Base-by-base conservation (phyloP, 2,888 invertebrate species). In the Amblyteles armatorius region DNA sequence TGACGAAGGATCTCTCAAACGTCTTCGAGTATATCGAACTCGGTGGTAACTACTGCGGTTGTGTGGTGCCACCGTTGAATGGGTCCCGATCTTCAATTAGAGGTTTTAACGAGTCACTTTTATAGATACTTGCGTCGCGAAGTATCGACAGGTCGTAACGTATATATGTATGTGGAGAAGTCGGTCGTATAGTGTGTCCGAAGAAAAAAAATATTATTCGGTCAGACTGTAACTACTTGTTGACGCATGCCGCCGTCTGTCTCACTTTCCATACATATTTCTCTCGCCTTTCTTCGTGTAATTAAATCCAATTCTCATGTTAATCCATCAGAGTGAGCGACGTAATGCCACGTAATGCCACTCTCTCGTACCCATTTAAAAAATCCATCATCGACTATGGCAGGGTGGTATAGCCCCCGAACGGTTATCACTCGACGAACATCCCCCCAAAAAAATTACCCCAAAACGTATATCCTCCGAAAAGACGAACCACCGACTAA, bases 21-120 rank as follows among this genome's bases (percentile, higher is more conserved):
- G 63, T 80, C 76, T 65, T 85, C 71, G 78, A 79, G 78, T 73
- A 78, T 87, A 88, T 90, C 88, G 85, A 88, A 89, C 84, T 73
- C 69, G 65, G 85, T 89, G 88, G 87, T 89, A 88, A 89, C 87
- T 55, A 79, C 79, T 83, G 80, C 83, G 79, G 79, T 73, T 77
- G 79, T 65, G 65, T 44, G 57, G 63, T 69, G 69, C 63, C 48
- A 63, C 74, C 69, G 71, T 82, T 79, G 79, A 85, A 63, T 19
- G 57, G 76, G 68, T 67, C 65, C 78, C 78, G 57, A 78, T 85
- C 82, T 79, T 85, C 84, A 82, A 85, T 85, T 82, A 85, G 71
- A 69, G 79, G 73, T 78, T 87, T 87, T 83, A 88, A 89, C 89
- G 85, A 87, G 89, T 89, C 86, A 87, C 87, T 85, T 85, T 85